These are phyloP conservation scores for Drosophila oshimai DNA, from an alignment of 1,140 invertebrate genomes.

Conservation along the genomic window DNA sequence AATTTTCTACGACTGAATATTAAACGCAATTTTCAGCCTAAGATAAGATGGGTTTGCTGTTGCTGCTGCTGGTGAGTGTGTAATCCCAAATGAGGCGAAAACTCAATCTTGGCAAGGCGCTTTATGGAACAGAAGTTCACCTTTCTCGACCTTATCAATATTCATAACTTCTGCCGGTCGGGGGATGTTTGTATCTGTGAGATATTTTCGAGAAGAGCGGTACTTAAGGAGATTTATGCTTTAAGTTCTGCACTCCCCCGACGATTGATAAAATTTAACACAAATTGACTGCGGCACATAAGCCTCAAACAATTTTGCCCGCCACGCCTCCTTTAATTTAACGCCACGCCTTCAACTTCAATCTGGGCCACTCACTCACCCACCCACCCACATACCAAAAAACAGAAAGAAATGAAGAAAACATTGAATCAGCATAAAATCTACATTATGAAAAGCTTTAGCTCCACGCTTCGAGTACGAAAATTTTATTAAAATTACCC, in stretches of 20 bases:
- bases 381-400: background rate
- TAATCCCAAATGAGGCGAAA: constrained; percentile 55
- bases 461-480: constrained; percentile 51
- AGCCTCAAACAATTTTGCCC: constrained; percentile 18
- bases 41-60: background rate
- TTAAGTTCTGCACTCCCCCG: constrained; percentile 38
- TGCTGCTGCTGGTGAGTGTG: constrained; percentile 6
- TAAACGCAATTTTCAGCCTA: constrained; percentile 43
- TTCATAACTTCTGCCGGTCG: constrained; percentile 44
- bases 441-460: constrained; percentile 58
- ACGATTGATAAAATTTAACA: constrained; percentile 49
- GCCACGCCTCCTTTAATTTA: constrained; percentile 31
- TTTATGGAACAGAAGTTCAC: constrained; percentile 30
- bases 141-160: constrained; percentile 51
- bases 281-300: constrained; percentile 44
- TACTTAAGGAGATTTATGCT: constrained; percentile 42
- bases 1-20: constrained; percentile 56
- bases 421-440: constrained; percentile 65
- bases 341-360: constrained; percentile 50
- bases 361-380: constrained; percentile 37
- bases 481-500: constrained; percentile 60
- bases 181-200: background rate
- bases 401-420: constrained; percentile 35
- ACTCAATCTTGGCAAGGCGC: constrained; percentile 36
- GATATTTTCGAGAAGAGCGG: constrained; percentile 8